These are phyloP conservation scores for Procapra przewalskii DNA, from an alignment of 2,113 vertebrate species.

Conservation along the genomic window DNA sequence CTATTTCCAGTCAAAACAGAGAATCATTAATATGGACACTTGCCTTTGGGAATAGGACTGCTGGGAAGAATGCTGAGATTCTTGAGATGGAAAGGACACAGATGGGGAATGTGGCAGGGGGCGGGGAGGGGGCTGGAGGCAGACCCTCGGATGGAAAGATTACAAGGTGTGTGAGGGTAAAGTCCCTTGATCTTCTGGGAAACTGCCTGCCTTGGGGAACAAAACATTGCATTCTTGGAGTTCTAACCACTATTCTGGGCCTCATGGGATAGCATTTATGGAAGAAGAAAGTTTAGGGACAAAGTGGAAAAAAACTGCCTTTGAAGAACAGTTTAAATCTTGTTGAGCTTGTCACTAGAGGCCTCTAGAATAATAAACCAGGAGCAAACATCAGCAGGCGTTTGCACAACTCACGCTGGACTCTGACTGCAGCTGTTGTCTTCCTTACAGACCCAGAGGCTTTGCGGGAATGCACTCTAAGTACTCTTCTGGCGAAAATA, in stretches of 20 bases:
- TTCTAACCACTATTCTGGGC: neutral
- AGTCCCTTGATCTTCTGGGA: neutral
- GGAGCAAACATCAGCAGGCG: neutral
- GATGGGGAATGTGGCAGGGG: neutral
- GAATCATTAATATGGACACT: neutral
- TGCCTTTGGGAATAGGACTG: neutral
- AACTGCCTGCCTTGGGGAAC: neutral
- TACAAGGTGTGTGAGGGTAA: neutral
- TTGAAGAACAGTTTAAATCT: slow-evolving; percentile 40
- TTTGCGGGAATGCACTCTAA: neutral
- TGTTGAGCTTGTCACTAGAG: neutral
- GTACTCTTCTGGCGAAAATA: neutral
- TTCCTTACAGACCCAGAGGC: neutral
- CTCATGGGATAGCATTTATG: neutral
- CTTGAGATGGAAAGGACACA: neutral
- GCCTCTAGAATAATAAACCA: slow-evolving; percentile 33
- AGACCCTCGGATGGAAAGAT: neutral
- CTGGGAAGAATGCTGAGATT: neutral
- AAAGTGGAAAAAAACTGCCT: neutral
- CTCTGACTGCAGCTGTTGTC: neutral
- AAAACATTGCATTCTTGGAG: neutral
- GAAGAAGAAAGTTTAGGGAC: slow-evolving; percentile 22
- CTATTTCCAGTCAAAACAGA: neutral
- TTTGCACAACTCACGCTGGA: neutral
- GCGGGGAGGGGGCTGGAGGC: neutral